Conservation (phyloP, 2,797 vertebrate species). For the Neopelma chrysocephalum region DNA sequence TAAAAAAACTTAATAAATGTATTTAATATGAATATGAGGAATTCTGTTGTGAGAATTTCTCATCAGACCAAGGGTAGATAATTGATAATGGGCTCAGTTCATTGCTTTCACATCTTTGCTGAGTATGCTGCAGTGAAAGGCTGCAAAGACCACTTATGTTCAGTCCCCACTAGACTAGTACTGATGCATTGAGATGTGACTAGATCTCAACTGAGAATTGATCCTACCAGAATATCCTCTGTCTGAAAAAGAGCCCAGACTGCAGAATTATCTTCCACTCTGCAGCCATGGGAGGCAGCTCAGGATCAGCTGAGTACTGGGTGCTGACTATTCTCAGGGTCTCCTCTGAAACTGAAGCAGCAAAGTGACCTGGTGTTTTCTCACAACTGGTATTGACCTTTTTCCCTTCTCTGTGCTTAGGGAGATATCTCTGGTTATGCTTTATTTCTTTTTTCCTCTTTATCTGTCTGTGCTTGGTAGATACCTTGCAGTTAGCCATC, state of each 20-base stretch:
- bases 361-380: background rate
- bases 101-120: background rate
- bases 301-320: background rate
- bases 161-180: background rate
- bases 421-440: background rate
- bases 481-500: background rate
- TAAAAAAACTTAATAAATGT: background rate
- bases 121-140: background rate
- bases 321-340: background rate
- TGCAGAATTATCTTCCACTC: background rate
- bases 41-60: background rate
- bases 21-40: background rate
- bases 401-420: background rate
- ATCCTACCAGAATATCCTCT: background rate
- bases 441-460: background rate
- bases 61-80: background rate
- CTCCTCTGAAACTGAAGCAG: background rate
- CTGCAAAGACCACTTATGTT: background rate
- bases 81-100: background rate
- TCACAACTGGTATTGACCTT: background rate
- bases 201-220: background rate
- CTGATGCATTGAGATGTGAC: fast-evolving
- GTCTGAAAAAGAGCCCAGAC: background rate
- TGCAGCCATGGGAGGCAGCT: background rate
- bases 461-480: background rate